phyloP scores from a whole-genome alignment of 2,888 invertebrate genomes.

The Ceriagrion tenellum region DNA sequence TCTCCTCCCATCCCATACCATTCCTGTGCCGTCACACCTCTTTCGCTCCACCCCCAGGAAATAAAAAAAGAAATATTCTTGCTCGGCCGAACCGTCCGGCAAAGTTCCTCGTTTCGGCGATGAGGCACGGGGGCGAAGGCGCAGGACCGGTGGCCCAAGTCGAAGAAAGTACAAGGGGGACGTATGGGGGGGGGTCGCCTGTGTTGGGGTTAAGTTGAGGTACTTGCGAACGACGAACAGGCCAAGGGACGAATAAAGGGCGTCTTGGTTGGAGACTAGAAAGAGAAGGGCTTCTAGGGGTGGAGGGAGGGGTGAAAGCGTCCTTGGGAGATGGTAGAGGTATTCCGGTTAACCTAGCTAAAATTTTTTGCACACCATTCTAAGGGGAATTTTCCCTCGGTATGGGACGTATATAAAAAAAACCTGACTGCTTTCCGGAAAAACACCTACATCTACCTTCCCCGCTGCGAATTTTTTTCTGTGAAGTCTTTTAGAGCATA shows the following conservation, averaged over 20 bases:
- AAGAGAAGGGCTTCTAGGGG: not conserved
- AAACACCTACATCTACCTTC: not conserved
- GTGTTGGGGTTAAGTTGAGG: not conserved
- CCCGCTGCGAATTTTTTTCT: not conserved
- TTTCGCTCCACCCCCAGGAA: not conserved
- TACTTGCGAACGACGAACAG: not conserved
- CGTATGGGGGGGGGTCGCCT: not conserved
- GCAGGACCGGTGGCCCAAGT: not conserved
- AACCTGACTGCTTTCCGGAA: not conserved
- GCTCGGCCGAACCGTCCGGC: not conserved
- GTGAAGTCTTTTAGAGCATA: not conserved
- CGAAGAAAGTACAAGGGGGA: not conserved
- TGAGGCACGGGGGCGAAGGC: not conserved
- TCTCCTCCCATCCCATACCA: too few species aligned
- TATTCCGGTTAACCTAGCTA: not conserved
- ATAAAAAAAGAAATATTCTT: not conserved
- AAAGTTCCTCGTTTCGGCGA: slow-evolving; percentile 18
- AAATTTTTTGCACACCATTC: not conserved
- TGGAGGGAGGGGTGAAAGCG: not conserved
- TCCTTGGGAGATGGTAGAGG: not conserved
- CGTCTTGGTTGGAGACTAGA: not conserved
- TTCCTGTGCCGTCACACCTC: too few species aligned
- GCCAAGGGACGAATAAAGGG: too few species aligned
- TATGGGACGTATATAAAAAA: not conserved
- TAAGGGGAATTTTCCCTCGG: not conserved